Evolutionary conservation across 2,113 vertebrate species (phyloP).

Genomic region (Daboia siamensis): DNA sequence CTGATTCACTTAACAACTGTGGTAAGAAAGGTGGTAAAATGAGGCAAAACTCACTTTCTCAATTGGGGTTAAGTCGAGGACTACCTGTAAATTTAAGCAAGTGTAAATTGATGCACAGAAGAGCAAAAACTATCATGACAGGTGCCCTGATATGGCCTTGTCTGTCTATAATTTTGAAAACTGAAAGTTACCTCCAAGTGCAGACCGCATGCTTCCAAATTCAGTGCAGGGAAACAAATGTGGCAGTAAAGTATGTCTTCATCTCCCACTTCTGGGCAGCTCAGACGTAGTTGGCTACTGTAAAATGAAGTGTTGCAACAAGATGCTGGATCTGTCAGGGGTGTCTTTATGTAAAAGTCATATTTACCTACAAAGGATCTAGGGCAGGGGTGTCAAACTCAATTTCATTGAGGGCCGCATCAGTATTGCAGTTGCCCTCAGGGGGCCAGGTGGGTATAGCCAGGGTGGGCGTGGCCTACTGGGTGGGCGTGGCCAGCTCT

Average conservation of each 20-base stretch:
- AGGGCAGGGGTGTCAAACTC: too few relatives aligned
- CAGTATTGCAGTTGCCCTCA: too few relatives aligned
- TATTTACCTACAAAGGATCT: neutral
- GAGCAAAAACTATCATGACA: neutral
- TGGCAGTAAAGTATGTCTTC: neutral
- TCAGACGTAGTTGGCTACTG: neutral
- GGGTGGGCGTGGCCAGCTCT: too few relatives aligned
- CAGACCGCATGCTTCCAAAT: neutral
- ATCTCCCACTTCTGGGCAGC: neutral
- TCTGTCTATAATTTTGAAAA: neutral
- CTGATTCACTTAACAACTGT: neutral
- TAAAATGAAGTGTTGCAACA: neutral
- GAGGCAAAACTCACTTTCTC: neutral
- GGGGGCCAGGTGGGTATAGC: too few relatives aligned
- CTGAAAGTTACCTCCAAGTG: neutral
- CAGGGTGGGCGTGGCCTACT: too few relatives aligned
- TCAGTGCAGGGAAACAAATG: neutral
- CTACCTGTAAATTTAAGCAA: neutral
- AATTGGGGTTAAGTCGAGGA: neutral
- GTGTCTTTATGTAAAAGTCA: neutral
- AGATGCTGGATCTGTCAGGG: neutral
- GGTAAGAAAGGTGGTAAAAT: neutral
- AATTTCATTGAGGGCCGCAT: too few relatives aligned
- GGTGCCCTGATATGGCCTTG: neutral
- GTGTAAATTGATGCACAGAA: neutral